Evolutionary conservation across 2,797 vertebrate genomes (phyloP).

Genomic region (Melanotaenia boesemani): DNA sequence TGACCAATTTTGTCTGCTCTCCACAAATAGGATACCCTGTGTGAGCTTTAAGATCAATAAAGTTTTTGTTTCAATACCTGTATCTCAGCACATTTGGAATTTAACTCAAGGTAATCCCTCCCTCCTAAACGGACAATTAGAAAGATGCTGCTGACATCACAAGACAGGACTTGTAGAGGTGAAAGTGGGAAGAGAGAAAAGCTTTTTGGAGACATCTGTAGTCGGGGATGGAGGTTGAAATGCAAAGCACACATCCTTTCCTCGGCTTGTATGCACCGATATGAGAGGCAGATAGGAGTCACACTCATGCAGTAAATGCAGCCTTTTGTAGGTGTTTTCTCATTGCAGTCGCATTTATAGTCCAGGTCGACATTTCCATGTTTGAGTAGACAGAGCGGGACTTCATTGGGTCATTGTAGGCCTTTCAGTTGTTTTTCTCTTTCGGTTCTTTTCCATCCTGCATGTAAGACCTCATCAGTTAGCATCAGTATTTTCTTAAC

Average conservation of each 20-base stretch:
- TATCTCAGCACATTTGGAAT: background rate
- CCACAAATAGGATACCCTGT: slow-evolving; percentile 1
- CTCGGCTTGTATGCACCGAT: slow-evolving; percentile 2
- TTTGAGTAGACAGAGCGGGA: too few species aligned
- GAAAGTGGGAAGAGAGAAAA: slow-evolving; percentile 20
- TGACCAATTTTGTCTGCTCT: slow-evolving; percentile 39
- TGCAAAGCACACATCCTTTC: slow-evolving; percentile 68
- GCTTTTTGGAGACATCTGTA: slow-evolving; percentile 23
- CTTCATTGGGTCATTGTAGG: too few species aligned
- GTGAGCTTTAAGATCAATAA: slow-evolving; percentile 27
- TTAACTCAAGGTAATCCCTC: slow-evolving; percentile 46
- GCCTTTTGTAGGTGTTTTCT: background rate
- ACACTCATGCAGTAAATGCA: slow-evolving; percentile 29
- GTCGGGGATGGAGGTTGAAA: slow-evolving; percentile 57
- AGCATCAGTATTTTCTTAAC: slow-evolving; percentile 17
- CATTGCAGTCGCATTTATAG: too few species aligned
- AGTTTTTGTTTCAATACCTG: slow-evolving; percentile 12
- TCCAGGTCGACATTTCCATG: too few species aligned
- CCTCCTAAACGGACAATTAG: slow-evolving; percentile 25
- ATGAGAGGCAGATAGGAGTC: slow-evolving; percentile 48
- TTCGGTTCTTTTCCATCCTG: background rate
- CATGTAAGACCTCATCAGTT: background rate
- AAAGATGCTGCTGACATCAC: slow-evolving; percentile 8
- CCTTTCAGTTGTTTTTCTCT: background rate
- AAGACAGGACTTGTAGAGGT: background rate